These are phyloP conservation scores for Tyria jacobaeae DNA, from an alignment of 2,888 invertebrate genomes.

Conservation along the genomic window DNA sequence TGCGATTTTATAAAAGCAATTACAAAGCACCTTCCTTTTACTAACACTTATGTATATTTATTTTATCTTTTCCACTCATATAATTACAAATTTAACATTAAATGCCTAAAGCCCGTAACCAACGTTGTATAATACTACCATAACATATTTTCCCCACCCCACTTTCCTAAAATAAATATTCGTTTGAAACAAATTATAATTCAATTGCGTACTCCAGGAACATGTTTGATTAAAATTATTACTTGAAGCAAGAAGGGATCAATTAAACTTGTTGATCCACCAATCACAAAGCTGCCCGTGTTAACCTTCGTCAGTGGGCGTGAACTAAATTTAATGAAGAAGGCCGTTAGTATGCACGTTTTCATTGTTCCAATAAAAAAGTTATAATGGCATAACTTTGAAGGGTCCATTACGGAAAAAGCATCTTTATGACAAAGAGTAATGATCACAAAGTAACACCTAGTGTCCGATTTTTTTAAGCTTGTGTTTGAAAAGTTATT, in stretches of 20 bases:
- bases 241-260: constrained; percentile 9
- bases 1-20: no score
- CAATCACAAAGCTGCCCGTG: constrained; percentile 11
- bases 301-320: constrained; percentile 1
- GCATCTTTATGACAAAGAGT: constrained; percentile 1
- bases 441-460: constrained; percentile 3
- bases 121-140: not conserved
- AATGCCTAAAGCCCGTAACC: not conserved
- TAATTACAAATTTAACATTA: not conserved
- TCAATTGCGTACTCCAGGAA: constrained; percentile 1
- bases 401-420: not conserved
- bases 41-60: no score
- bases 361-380: constrained; percentile 9
- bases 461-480: not conserved
- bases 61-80: not conserved
- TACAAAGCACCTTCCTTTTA: no score
- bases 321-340: not conserved
- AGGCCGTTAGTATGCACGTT: not conserved
- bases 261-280: constrained; percentile 11
- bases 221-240: constrained; percentile 14
- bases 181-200: constrained; percentile 11
- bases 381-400: constrained; percentile 4
- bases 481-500: not conserved
- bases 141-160: not conserved
- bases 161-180: not conserved